Conservation (phyloP, 92 coral and sea anemone genomes). For the Palythoa grandis region DNA sequence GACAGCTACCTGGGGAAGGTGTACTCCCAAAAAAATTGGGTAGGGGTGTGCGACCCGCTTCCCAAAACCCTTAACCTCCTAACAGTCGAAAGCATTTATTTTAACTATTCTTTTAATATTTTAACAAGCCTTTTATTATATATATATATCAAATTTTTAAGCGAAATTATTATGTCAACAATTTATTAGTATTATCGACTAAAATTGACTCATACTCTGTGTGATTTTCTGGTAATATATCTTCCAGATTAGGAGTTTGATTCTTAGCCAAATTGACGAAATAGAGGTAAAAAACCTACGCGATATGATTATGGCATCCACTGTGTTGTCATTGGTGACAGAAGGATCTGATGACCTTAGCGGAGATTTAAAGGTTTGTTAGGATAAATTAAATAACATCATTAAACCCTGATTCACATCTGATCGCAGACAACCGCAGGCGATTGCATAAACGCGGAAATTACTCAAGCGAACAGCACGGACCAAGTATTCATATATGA, state of each 20-base stretch:
- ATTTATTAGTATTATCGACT: neutral
- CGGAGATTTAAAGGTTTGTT: slow-evolving; percentile 3
- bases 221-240: neutral
- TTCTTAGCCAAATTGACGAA: slow-evolving; percentile 16
- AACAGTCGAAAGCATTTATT: no score
- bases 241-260: slow-evolving; percentile 20
- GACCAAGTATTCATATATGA: no score
- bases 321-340: slow-evolving; percentile 32
- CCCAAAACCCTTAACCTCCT: no score
- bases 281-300: slow-evolving; percentile 19
- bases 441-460: no score
- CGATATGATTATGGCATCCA: slow-evolving; percentile 32
- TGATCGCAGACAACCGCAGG: no score
- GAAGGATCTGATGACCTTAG: slow-evolving; percentile 8
- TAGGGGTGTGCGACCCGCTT: no score
- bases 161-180: neutral
- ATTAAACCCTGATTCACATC: neutral
- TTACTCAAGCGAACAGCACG: no score
- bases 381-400: neutral
- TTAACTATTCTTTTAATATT: no score
- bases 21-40: no score
- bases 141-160: no score
- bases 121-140: no score
- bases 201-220: neutral
- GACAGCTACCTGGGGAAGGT: no score